These are phyloP conservation scores for Ceraclea dissimilis DNA, from an alignment of 2,888 invertebrate species.

Conservation along the genomic window DNA sequence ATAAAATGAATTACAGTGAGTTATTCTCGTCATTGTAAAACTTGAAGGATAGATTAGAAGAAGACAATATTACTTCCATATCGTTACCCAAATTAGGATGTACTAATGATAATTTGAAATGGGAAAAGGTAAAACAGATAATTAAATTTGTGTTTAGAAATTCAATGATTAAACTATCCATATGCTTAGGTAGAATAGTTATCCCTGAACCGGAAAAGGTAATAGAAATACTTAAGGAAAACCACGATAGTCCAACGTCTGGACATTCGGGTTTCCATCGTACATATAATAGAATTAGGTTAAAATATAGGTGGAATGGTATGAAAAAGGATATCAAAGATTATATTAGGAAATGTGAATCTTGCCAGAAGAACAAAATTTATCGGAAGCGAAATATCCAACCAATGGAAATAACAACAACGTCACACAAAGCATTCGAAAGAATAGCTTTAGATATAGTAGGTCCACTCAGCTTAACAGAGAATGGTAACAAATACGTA, in stretches of 20 bases:
- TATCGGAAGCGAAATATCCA: neutral
- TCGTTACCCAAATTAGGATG: constrained; percentile 6
- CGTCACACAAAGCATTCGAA: constrained; percentile 24
- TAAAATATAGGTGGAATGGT: neutral
- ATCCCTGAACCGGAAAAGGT: neutral
- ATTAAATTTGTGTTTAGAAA: neutral
- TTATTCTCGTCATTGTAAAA: constrained; percentile 24
- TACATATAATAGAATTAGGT: constrained; percentile 19
- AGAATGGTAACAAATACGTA: constrained; percentile 9
- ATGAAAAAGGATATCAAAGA: constrained; percentile 13
- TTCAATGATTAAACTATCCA: neutral
- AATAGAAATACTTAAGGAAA: neutral
- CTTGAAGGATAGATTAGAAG: constrained; percentile 12
- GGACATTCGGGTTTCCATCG: constrained; percentile 22
- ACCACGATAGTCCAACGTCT: constrained; percentile 1
- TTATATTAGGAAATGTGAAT: constrained; percentile 6
- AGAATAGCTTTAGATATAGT: constrained; percentile 26
- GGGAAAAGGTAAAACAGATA: neutral
- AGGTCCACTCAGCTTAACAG: constrained; percentile 25
- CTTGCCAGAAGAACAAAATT: constrained; percentile 7
- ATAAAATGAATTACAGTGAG: constrained; percentile 26
- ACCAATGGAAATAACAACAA: constrained; percentile 26
- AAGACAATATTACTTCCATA: constrained; percentile 19
- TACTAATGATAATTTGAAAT: neutral
- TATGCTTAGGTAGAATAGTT: neutral